phyloP scores from a whole-genome alignment of 2,797 vertebrate species.

The Erethizon dorsatum region DNA sequence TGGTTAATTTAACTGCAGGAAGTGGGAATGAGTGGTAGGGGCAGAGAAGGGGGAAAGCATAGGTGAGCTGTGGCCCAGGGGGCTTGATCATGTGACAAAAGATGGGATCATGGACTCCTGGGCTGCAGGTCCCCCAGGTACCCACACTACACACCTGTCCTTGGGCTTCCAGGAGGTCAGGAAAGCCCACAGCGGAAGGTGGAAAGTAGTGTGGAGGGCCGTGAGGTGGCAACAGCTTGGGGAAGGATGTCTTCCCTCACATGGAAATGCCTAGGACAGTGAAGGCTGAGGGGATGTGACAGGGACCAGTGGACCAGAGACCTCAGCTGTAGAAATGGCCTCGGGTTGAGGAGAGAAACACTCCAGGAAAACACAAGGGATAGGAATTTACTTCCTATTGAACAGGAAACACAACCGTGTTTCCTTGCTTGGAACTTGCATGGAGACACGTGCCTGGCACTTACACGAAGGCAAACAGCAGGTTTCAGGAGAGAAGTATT shows the following conservation, averaged over 20 bases:
- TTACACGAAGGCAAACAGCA: slow-evolving; percentile 38
- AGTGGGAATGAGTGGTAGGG: too few relatives aligned
- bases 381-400: not conserved
- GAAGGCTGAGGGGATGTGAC: not conserved
- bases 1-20: too few relatives aligned
- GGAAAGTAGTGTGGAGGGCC: rapidly evolving
- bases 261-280: too few relatives aligned
- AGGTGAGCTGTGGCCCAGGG: rapidly evolving
- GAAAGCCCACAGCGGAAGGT: not conserved
- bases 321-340: not conserved
- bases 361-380: not conserved
- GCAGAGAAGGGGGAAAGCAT: not conserved
- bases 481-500: slow-evolving; percentile 8
- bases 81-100: rapidly evolving
- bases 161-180: not conserved
- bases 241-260: not conserved
- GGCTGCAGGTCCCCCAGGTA: not conserved
- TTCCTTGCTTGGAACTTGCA: not conserved
- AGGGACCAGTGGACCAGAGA: too few relatives aligned
- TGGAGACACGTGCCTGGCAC: not conserved
- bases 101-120: not conserved
- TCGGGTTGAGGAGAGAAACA: not conserved
- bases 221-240: not conserved
- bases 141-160: not conserved
- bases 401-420: not conserved